Evolutionary conservation across 2,113 vertebrate genomes (phyloP), one percentile per base, ranked within the genome.

Genomic region (Ammodytes dubius): DNA sequence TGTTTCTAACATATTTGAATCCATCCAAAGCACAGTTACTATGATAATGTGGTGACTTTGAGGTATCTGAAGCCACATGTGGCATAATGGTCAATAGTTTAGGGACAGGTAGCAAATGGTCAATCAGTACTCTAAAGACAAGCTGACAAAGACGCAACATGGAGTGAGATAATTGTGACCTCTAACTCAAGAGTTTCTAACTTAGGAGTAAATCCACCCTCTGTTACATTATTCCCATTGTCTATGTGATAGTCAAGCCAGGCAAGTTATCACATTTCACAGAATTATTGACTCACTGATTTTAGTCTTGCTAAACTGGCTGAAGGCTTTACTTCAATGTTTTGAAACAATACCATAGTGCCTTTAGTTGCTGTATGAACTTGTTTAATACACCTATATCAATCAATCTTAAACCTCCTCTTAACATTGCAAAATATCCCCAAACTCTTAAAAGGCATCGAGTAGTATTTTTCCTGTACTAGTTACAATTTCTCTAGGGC

Each of bases 31-130:
- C 65, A 68, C 54, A 60, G 50, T 77, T 50, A 70, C 61, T 56
- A n/a, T 53, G n/a, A 83, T 49, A 66, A 70, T 59, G 52, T 70
- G 27, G 40, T 63, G 64, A 70, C 4, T 50, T 37, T 81, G 70
- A 87, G 85, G 83, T 79, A 79, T 83, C 71, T 45, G 53, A 63
- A 70, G 83, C 61, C 56, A 75, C n/a, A 5, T 60, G 45, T 70
- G 68, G 7, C 42, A n/a, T 39, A 50, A 52, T 35, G 5, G 4
- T 77, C 65, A 61, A 15, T 4, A n/a, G 39, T 6, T 70, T 17
- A 49, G 15, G 11, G 59, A 54, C 39, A 67, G 39, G 54, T 42
- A 53, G n/a, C 10, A 66, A 6, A 15, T 2, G 9, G 56, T n/a
- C 58, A 60, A 27, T 74, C 49, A n/a, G 54, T 54, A 27, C 40